phyloP scores from a whole-genome alignment of 2,113 vertebrate genomes.

The Procavia capensis region DNA sequence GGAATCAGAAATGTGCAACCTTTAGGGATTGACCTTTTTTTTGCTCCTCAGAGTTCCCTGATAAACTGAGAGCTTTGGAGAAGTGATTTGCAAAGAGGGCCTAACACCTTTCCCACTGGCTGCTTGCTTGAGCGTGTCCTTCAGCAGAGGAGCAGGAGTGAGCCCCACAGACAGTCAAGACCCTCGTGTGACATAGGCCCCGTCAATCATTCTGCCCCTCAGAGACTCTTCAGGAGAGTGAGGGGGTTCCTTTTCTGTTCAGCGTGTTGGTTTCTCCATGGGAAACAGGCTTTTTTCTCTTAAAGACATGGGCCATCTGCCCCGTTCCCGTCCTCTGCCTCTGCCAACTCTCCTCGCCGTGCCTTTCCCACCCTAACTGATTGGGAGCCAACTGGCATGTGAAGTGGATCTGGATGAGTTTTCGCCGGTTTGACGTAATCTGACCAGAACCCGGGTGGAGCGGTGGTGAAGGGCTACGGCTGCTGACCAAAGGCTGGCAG shows the following conservation, averaged over 20 bases:
- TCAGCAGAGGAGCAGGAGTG: neutral
- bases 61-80: neutral
- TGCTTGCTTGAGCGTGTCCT: neutral
- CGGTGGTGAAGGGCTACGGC: too few relatives aligned
- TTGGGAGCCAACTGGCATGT: neutral
- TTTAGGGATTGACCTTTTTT: neutral
- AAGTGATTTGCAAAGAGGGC: neutral
- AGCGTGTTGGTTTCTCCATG: neutral
- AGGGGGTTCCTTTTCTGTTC: neutral
- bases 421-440: neutral
- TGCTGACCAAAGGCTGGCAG: too few relatives aligned
- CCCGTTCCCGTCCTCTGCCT: too few relatives aligned
- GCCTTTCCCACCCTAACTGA: neutral
- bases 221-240: neutral
- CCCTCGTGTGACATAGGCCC: neutral
- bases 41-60: neutral
- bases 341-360: neutral
- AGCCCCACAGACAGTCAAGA: neutral
- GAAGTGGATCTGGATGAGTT: neutral
- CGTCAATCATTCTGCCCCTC: neutral
- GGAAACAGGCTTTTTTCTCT: neutral
- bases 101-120: neutral
- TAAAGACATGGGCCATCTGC: neutral
- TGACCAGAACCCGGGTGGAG: too few relatives aligned
- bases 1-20: neutral